phyloP scores from a whole-genome alignment of 2,797 vertebrate species.

The Micropoecilia bifurca region DNA sequence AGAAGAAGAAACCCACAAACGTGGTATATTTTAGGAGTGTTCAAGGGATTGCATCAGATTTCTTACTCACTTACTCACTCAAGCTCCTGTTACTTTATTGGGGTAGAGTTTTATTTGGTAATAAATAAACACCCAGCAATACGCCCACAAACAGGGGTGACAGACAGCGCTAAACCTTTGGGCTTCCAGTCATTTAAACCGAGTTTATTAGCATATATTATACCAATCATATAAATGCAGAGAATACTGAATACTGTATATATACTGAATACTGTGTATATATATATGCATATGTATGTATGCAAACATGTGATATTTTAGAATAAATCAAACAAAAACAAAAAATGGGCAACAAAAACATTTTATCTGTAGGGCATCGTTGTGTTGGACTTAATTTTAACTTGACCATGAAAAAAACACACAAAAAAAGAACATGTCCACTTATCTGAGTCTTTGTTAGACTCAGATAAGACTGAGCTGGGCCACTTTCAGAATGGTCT shows the following conservation, averaged over 20 bases:
- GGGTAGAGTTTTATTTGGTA: neutral
- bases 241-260: too few species aligned
- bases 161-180: neutral
- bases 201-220: neutral
- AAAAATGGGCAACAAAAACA: neutral
- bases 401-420: neutral
- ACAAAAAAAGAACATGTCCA: neutral
- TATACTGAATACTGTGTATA: too few species aligned
- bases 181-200: neutral
- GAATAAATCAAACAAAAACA: neutral
- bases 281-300: too few species aligned
- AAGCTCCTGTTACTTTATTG: slow-evolving; percentile 10
- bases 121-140: slow-evolving; percentile 4
- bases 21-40: neutral
- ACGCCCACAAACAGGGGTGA: neutral
- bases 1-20: neutral
- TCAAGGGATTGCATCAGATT: slow-evolving; percentile 6
- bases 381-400: neutral
- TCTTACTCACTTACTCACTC: slow-evolving; percentile 1
- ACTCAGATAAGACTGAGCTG: neutral
- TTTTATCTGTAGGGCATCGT: neutral
- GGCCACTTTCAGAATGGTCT: neutral
- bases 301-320: too few species aligned
- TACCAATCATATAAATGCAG: too few species aligned
- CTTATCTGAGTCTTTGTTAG: neutral